Evolutionary conservation across 2,797 vertebrate species (phyloP).

Genomic region (Delichon dasypus): DNA sequence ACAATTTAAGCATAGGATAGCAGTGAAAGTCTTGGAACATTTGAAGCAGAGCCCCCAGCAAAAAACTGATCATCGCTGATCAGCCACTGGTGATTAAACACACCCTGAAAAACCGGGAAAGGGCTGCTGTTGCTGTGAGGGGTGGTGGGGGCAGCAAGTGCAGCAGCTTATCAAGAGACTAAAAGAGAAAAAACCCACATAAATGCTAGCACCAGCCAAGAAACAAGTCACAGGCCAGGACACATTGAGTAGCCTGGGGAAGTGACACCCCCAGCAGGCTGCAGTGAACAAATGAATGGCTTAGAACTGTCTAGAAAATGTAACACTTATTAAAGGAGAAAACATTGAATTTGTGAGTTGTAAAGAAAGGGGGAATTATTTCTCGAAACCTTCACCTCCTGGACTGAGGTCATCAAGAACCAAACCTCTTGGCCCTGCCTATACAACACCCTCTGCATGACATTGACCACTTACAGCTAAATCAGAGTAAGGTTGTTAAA

Average conservation of each 20-base stretch:
- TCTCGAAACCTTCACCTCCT: background rate
- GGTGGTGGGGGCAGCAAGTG: background rate
- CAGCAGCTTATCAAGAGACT: background rate
- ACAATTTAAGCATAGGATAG: background rate
- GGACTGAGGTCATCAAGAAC: background rate
- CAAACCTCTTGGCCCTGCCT: background rate
- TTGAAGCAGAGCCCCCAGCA: background rate
- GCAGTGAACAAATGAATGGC: background rate
- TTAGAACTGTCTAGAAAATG: background rate
- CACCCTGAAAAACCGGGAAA: background rate
- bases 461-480: background rate
- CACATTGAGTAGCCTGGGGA: background rate
- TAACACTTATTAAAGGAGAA: background rate
- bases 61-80: background rate
- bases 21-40: background rate
- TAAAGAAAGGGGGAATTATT: background rate
- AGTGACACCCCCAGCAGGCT: accelerated
- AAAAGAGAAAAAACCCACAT: accelerated
- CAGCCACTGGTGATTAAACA: background rate
- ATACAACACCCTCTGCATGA: accelerated
- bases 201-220: background rate
- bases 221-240: background rate
- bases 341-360: background rate
- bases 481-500: background rate
- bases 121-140: background rate